Conservation (phyloP, 2,113 vertebrate genomes). For the Mobula hypostoma region DNA sequence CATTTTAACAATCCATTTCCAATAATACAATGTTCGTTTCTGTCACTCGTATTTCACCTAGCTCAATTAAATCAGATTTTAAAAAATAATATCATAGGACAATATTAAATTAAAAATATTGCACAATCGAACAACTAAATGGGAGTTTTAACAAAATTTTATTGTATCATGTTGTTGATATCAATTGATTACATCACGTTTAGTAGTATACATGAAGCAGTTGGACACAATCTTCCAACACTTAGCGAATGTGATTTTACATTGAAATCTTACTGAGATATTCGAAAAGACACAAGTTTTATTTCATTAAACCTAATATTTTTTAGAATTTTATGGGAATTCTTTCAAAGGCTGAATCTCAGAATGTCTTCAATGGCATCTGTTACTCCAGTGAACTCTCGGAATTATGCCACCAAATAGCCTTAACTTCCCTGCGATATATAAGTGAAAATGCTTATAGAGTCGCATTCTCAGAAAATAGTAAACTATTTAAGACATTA, state of each 20-base stretch:
- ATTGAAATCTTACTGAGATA: neutral
- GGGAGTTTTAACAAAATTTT: neutral
- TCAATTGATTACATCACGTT: slow-evolving; percentile 3
- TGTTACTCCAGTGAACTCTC: neutral
- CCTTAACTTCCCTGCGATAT: neutral
- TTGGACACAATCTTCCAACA: neutral
- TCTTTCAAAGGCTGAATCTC: neutral
- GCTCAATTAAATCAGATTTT: neutral
- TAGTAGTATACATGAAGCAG: neutral
- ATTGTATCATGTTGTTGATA: neutral
- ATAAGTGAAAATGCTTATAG: slow-evolving; percentile 42
- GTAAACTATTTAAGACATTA: slow-evolving; percentile 44
- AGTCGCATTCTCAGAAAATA: slow-evolving; percentile 56
- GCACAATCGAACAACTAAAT: slow-evolving; percentile 4
- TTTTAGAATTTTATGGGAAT: slow-evolving; percentile 6
- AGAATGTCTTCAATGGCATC: neutral
- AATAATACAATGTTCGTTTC: neutral
- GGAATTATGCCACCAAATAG: neutral
- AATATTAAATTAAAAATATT: no score
- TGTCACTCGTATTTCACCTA: neutral
- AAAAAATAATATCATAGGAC: neutral
- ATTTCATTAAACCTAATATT: neutral
- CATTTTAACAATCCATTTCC: neutral
- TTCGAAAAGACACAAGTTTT: neutral
- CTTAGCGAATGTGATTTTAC: neutral